A percentile compares a stretch with the other conserved stretches of the same genome.
Conservation (phyloP, 2,113 vertebrate genomes). For the Campylomormyrus tamandua region DNA sequence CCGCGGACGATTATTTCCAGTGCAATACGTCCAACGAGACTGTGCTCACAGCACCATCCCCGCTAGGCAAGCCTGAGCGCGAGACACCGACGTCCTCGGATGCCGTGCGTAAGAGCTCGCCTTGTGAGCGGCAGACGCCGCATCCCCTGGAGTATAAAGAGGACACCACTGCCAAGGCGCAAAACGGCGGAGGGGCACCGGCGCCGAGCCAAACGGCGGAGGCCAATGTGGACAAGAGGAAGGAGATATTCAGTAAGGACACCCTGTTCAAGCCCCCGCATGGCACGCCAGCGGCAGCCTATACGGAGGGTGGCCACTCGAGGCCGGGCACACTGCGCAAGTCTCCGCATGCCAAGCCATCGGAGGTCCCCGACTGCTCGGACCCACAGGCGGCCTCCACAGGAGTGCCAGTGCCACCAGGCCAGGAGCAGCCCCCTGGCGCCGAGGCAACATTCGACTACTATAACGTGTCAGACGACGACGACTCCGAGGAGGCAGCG, state of each 20-base stretch:
- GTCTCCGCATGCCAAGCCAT: conserved; percentile 67
- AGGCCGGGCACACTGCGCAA: conserved; percentile 77
- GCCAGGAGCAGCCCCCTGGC: conserved; percentile 63
- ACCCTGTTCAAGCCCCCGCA: conserved; percentile 87
- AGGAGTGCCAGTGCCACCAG: conserved; percentile 57
- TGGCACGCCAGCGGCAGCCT: conserved; percentile 72
- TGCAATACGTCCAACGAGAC: conserved; percentile 81
- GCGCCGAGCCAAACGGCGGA: conserved; percentile 59
- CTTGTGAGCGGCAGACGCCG: conserved; percentile 70
- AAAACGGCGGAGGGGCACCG: conserved; percentile 38
- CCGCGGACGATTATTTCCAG: conserved; percentile 85
- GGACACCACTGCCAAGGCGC: conserved; percentile 61
- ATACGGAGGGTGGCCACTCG: conserved; percentile 62
- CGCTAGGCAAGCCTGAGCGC: conserved; percentile 74
- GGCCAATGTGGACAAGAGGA: conserved; percentile 77
- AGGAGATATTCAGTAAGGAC: conserved; percentile 94
- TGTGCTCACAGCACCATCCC: conserved; percentile 69
- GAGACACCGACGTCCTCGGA: conserved; percentile 65
- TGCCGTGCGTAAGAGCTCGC: conserved; percentile 65
- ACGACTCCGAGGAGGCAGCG: conserved; percentile 81
- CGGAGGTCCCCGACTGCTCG: conserved; percentile 72
- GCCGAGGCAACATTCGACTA: conserved; percentile 89
- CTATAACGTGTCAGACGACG: conserved; percentile 93
- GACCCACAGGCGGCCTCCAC: conserved; percentile 65
- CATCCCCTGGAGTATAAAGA: conserved; percentile 76